Evolutionary conservation across 2,113 vertebrate species (phyloP).

Genomic region (Caranx ignobilis): DNA sequence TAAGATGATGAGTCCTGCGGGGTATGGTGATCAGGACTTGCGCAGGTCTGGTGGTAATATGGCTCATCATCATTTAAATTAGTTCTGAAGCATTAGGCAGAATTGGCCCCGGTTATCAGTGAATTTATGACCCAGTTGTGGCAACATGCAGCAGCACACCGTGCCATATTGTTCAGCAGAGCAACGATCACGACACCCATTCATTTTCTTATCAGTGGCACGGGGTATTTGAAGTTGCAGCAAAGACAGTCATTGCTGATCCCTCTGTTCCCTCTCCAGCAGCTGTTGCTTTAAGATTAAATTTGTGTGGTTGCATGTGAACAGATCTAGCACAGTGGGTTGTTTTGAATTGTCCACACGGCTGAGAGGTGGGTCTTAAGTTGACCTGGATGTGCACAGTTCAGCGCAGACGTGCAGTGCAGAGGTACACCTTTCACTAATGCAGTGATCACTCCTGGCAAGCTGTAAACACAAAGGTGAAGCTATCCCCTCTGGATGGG

Average conservation of each 20-base stretch:
- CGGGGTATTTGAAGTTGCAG: conserved; percentile 29
- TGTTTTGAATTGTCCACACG: background rate
- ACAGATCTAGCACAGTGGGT: background rate
- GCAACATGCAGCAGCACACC: conserved; percentile 56
- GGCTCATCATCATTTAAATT: conserved; percentile 66
- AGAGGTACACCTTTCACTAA: conserved; percentile 17
- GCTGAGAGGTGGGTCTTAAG: background rate
- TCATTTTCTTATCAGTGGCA: conserved; percentile 36
- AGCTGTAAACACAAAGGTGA: conserved; percentile 57
- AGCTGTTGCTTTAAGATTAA: conserved; percentile 25
- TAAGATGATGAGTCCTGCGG: background rate
- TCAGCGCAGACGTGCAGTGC: background rate
- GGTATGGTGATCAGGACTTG: conserved; percentile 9
- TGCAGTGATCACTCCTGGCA: conserved; percentile 44
- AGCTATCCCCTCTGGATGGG: conserved; percentile 32
- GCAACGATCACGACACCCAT: conserved; percentile 45
- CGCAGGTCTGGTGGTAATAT: conserved; percentile 14
- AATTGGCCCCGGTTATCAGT: conserved; percentile 49
- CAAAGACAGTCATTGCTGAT: conserved; percentile 29
- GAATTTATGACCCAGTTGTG: conserved; percentile 53
- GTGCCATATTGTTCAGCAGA: conserved; percentile 37
- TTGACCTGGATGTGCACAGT: background rate
- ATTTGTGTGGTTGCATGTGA: conserved; percentile 10
- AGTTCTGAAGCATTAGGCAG: conserved; percentile 73
- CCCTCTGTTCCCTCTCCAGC: conserved; percentile 20